Conservation (phyloP, 2,888 invertebrate species). For the Zygogramma bicolorata region DNA sequence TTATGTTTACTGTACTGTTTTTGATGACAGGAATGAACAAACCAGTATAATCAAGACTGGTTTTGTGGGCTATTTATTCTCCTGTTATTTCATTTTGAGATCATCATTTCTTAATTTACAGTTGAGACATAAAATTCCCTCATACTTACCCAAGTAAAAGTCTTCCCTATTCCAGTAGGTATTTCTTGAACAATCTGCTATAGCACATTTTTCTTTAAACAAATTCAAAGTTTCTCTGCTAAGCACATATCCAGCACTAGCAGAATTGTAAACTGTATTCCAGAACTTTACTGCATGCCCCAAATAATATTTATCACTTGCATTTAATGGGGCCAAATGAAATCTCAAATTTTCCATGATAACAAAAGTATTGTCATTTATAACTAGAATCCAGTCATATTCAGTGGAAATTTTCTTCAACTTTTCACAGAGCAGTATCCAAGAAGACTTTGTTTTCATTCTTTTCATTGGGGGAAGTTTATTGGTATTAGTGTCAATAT, state of each 20-base stretch:
- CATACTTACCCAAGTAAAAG: slow-evolving; percentile 70
- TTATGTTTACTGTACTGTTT: no score
- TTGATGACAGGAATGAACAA: no score
- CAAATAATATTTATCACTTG: slow-evolving; percentile 67
- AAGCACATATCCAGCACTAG: slow-evolving; percentile 70
- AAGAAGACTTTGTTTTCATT: slow-evolving; percentile 57
- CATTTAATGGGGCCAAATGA: slow-evolving; percentile 67
- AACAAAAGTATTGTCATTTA: slow-evolving; percentile 70
- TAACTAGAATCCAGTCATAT: slow-evolving; percentile 70
- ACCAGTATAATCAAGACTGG: no score
- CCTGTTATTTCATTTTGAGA: no score
- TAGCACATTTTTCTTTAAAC: slow-evolving; percentile 58
- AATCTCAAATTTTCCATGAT: slow-evolving; percentile 71
- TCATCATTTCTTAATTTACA: no score
- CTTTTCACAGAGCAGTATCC: slow-evolving; percentile 59
- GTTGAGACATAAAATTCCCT: no score
- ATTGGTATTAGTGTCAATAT: slow-evolving; percentile 46
- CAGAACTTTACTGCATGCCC: slow-evolving; percentile 71
- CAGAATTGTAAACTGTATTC: slow-evolving; percentile 70
- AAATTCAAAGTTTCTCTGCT: slow-evolving; percentile 67
- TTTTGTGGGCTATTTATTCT: no score
- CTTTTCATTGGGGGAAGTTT: slow-evolving; percentile 53
- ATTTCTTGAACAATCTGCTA: slow-evolving; percentile 64
- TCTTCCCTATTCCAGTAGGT: slow-evolving; percentile 72
- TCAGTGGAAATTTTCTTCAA: slow-evolving; percentile 50